Evolutionary conservation across 2,888 invertebrate genomes (phyloP).

Genomic region (Exocentrus adspersus): DNA sequence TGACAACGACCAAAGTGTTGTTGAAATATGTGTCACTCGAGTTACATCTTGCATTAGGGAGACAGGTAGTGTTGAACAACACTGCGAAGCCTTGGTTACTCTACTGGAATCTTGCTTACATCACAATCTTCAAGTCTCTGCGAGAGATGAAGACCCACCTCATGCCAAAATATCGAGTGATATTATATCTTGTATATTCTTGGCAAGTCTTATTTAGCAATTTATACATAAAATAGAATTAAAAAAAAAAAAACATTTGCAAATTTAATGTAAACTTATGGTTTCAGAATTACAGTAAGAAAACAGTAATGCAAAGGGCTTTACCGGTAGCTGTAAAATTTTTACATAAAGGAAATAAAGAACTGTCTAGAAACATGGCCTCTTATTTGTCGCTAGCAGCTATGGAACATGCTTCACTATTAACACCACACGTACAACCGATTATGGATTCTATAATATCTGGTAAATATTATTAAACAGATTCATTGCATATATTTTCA

Average conservation of each 20-base stretch:
- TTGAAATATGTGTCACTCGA: conserved; percentile 93
- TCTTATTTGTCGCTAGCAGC: conserved; percentile 93
- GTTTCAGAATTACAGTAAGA: conserved; percentile 75
- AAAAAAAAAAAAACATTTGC: no score
- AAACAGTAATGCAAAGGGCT: conserved; percentile 82
- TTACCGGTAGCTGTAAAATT: conserved; percentile 93
- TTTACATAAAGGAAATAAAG: conserved; percentile 88
- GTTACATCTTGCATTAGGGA: conserved; percentile 92
- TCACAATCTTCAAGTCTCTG: conserved; percentile 84
- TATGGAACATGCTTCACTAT: conserved; percentile 85
- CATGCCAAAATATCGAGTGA: conserved; percentile 97
- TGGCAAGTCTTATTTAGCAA: conserved; percentile 70
- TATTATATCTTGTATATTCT: conserved; percentile 92
- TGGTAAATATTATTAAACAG: conserved; percentile 64
- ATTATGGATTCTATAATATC: conserved; percentile 91
- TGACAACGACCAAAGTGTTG: conserved; percentile 93
- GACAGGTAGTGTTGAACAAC: conserved; percentile 86
- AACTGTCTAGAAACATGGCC: conserved; percentile 89
- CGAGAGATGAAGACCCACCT: conserved; percentile 88
- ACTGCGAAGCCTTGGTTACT: conserved; percentile 84
- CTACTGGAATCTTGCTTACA: conserved; percentile 88
- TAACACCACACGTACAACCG: conserved; percentile 88
- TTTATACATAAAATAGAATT: no score
- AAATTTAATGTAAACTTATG: no score
- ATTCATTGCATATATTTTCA: no score